Percentiles rank a stretch among this genome's conserved stretches.
Conservation (phyloP, 2,113 vertebrate genomes). For the Rhea americana region DNA sequence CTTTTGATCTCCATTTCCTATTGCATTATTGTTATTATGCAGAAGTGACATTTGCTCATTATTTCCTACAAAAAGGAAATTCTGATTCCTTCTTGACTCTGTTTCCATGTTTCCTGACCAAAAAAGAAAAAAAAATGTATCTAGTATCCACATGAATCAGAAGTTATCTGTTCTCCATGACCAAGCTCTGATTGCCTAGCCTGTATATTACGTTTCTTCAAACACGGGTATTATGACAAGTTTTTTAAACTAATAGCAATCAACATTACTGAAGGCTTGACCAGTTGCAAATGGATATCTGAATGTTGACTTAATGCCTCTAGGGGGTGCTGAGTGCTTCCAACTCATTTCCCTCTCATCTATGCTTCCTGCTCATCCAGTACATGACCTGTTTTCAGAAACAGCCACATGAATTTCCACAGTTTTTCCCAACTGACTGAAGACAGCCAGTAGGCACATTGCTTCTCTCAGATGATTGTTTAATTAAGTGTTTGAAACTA, state of each 20-base stretch:
- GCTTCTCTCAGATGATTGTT: not conserved
- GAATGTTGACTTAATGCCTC: not conserved
- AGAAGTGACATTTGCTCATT: fast-evolving
- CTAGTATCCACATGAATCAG: not conserved
- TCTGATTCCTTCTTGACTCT: not conserved
- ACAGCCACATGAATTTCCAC: not conserved
- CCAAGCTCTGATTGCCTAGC: not conserved
- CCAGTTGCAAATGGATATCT: not conserved
- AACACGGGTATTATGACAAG: not conserved
- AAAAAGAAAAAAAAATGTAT: not conserved
- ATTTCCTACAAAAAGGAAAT: not conserved
- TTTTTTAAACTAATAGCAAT: not conserved
- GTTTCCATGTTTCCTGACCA: not conserved
- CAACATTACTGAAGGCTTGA: not conserved
- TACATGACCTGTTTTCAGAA: not conserved
- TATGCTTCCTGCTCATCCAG: not conserved
- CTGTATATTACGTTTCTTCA: not conserved
- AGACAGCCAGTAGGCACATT: not conserved
- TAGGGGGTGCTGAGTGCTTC: slow-evolving; percentile 12
- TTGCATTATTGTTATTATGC: not conserved
- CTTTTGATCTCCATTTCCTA: not conserved
- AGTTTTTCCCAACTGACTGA: not conserved
- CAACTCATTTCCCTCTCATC: not conserved
- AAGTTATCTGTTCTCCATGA: not conserved
- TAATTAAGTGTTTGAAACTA: not conserved